Evolutionary conservation across 2,797 vertebrate species (phyloP), one percentile per base, ranked within the genome.

Genomic region (Eulemur albifrons): DNA sequence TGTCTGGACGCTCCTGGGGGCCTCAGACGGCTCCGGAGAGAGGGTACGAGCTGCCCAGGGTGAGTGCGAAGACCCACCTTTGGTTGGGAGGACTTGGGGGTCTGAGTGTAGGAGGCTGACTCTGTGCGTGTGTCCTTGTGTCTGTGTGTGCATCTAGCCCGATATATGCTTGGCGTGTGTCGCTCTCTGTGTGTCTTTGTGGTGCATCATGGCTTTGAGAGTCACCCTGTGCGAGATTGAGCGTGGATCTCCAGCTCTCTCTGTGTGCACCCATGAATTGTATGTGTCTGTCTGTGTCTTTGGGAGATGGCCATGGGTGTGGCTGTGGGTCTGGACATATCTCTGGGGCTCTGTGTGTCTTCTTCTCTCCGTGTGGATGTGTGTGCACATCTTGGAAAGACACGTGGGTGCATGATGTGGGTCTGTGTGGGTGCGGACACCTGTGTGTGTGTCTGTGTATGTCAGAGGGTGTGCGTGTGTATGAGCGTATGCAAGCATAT

Each of bases 41-140:
- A 65, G 67, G 65, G 18, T 63, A 27, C 54, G n/a, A 69, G 79
- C 65, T 32, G 52, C 80, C 52, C 57, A 7, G 63, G 92, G 97
- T 97, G 96, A 98, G 96, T 82, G 57, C 8, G 7, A 15, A 10
- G 84, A 32, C 32, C 54, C 54, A 38, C 54, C 57, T 63, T 32
- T 27, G 4, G 15, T n/a, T 65, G 57, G 50, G 43, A 90, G 89
- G 57, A 38, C 14, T 38, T 80, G 80, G 45, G 48, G n/a, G 7
- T 18, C 10, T 25, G 32, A 18, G 52, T 65, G 61, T 80, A 48
- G 79, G 61, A 40, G 65, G 20, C 21, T 2, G 77, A 76, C 59
- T 65, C 14, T 18, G 61, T 72, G 59, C 52, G 5, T 35, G 15
- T 65, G 76, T 61, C 32, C 84, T 21, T 35, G 76, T 45, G 38